These are phyloP conservation scores for Carapus acus DNA, from an alignment of 2,797 vertebrate genomes.

Conservation along the genomic window DNA sequence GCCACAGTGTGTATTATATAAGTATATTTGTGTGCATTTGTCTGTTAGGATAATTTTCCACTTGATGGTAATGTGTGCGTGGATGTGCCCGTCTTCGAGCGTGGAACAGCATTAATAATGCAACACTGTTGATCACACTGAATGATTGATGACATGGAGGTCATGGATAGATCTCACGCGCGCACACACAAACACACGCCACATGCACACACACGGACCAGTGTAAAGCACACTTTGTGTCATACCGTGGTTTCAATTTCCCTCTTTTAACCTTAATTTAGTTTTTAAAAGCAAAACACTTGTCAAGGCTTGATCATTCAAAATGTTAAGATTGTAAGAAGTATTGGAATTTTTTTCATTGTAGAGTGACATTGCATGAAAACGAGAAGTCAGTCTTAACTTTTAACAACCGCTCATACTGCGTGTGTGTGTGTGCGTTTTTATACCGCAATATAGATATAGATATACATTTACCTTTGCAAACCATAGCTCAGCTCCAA, in stretches of 20 bases:
- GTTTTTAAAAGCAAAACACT: too few relatives aligned
- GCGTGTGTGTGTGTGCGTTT: too few relatives aligned
- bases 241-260: constrained; percentile 20
- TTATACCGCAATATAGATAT: too few relatives aligned
- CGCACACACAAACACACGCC: background rate
- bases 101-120: constrained; percentile 50
- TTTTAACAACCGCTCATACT: too few relatives aligned
- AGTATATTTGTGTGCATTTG: constrained; percentile 10
- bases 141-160: constrained; percentile 70
- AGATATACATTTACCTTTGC: background rate
- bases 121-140: constrained; percentile 60
- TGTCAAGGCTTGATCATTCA: too few relatives aligned
- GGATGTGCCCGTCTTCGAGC: background rate
- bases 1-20: background rate
- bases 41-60: too few relatives aligned
- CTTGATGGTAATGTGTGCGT: background rate
- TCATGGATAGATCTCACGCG: constrained; percentile 39
- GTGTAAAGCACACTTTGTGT: constrained; percentile 16
- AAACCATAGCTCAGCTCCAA: background rate
- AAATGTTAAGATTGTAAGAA: too few relatives aligned
- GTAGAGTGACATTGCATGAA: too few relatives aligned
- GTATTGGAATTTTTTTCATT: too few relatives aligned
- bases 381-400: too few relatives aligned
- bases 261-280: too few relatives aligned
- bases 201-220: constrained; percentile 14